Base-by-base conservation (phyloP, 2,797 vertebrate species). In the Esox lucius region DNA sequence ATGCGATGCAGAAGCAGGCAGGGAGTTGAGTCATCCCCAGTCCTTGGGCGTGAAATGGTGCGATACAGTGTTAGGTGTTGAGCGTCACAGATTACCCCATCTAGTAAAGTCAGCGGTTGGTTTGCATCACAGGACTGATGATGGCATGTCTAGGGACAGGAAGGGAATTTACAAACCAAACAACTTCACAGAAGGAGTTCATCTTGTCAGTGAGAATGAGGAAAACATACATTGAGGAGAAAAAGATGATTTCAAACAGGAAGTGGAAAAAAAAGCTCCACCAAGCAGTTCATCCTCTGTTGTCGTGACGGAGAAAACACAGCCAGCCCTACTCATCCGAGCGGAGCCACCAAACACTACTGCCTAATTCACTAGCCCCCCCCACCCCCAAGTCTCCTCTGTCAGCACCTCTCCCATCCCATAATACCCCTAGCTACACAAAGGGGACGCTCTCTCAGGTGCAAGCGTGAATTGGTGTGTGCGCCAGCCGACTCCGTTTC, bases 391-490 rank as follows among this genome's bases (percentile, higher is more conserved):
- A 19, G 62, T 65, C 13, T 28, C 66, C 31, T 74, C 39, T 42
- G 81, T 75, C 64, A 46, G n/a, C 1, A 39, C 8, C 22, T 28
- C 67, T 31, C 33, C 65, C 73, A 81, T 74, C 75, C 71, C 68
- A 26, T 59, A 35, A 76, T 56, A 53, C 53, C 53, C 70, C 73
- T 42, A 31, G 71, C 64, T 65, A 71, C 39, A 42, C 39, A 42
- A 42, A 31, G 53, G 68, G 87, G 94, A 95, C 95, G 93, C 91
- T 93, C 11, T 19, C 88, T 87, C 90, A 91, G 93, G 93, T 94
- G 81, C 46, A 65, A 42, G 26, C 61, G 62, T 73, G 66, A 22
- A 72, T 80, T 74, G 72, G 53, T 59, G 75, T 56, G 31, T 73
- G 59, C 59, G 77, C 13, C 46, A 77, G 61, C 68, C 28, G 48